Base-by-base conservation (phyloP, 2,113 vertebrate genomes). In the Cyanocitta stelleri region DNA sequence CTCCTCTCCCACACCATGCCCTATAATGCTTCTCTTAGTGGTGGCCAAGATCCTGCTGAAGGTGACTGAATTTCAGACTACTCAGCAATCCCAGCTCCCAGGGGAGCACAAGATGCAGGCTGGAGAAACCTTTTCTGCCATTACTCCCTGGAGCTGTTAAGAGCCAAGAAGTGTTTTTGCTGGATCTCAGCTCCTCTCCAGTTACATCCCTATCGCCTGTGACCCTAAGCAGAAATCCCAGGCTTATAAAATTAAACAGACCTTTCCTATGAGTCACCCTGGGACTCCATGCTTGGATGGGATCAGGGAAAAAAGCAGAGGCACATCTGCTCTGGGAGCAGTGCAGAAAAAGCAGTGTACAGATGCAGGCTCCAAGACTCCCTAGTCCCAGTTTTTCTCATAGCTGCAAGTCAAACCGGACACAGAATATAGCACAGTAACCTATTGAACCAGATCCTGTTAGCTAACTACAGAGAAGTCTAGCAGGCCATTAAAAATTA, bases 371-470 rank as follows among this genome's bases (percentile, higher is more conserved):
- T 87, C 71, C 1, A 11, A 55, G 73, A 11, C 9, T 84, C 56
- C 51, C 61, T 16, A 26, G 69, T 20, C 39, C 52, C 8, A 63
- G 0, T 30, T 90, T 96, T 94, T 85, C 72, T 69, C 63, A 41
- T 29, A 48, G 67, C 85, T 78, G 48, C 16, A 4, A 88, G 58
- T 87, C 74, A 49, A 73, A 84, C 37, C 0, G 8, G 92, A 77
- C 68, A 67, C 3, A 2, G 95, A 63, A 63, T 12, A 44, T 24
- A 93, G 85, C 92, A 91, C 79, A 93, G 68, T 96, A 93, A 95
- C 95, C 87, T 89, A 92, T 92, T 97, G 93, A 97, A 95, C 90
- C 48, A 93, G 63, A 93, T 83, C 87, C 77, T 41, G 6, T 59
- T 48, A 94, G 64, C 72, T 84, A 77, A 81, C 83, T 71, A 23